Percentiles rank a stretch among this genome's conserved stretches.
phyloP scores from a whole-genome alignment of 1,140 invertebrate genomes.

The Zaprionus taronus region DNA sequence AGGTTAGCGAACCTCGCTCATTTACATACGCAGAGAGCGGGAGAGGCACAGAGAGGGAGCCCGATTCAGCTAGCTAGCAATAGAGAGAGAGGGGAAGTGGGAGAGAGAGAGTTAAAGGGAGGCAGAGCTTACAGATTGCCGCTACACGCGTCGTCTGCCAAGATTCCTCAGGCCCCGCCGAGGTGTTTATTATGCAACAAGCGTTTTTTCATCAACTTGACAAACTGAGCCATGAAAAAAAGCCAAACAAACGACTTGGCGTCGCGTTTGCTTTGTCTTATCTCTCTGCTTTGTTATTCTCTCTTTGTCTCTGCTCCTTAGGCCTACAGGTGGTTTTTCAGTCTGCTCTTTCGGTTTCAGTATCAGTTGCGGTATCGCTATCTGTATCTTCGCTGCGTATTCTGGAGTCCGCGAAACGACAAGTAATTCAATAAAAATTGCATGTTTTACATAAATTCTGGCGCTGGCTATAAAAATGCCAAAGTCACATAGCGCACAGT shows the following conservation, averaged over 20 bases:
- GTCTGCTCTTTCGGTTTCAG: conserved; percentile 20
- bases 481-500: conserved; percentile 33
- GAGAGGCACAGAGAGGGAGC: conserved; percentile 9
- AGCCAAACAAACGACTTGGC: conserved; percentile 57
- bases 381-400: conserved; percentile 64
- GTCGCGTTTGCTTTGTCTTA: conserved; percentile 48
- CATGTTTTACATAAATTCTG: conserved; percentile 77
- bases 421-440: conserved; percentile 76
- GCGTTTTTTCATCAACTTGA: conserved; percentile 81
- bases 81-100: not conserved
- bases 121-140: conserved; percentile 41
- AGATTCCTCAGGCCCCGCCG: conserved; percentile 36
- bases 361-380: conserved; percentile 44
- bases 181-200: conserved; percentile 80
- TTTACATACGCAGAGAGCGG: conserved; percentile 59
- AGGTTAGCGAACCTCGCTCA: conserved; percentile 77
- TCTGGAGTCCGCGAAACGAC: conserved; percentile 49
- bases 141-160: conserved; percentile 60
- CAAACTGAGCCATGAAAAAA: conserved; percentile 67
- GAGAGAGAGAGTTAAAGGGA: conserved; percentile 13
- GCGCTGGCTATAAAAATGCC: conserved; percentile 36
- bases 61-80: conserved; percentile 8
- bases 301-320: conserved; percentile 29
- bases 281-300: conserved; percentile 28
- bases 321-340: conserved; percentile 43